Conservation (phyloP, 1,140 invertebrate species). For the Bilobella aurantiaca region DNA sequence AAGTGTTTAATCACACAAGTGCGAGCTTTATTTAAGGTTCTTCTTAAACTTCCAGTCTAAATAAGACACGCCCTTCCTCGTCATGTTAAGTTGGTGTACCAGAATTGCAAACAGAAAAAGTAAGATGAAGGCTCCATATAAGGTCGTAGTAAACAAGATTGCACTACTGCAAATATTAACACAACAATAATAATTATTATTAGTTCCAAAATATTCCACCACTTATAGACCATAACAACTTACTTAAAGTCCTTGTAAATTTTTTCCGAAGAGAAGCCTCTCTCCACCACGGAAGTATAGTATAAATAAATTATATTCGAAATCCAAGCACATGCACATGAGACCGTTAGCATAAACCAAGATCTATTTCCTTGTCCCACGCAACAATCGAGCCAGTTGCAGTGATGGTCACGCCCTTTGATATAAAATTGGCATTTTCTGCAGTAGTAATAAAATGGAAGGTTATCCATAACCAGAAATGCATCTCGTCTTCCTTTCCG, state of each 20-base stretch:
- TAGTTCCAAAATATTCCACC: neutral
- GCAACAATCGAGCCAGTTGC: conserved; percentile 40
- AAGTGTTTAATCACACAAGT: too few relatives aligned
- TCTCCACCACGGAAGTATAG: conserved; percentile 6
- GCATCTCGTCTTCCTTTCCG: conserved; percentile 1
- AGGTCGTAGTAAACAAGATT: conserved; percentile 20
- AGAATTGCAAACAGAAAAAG: conserved; percentile 20
- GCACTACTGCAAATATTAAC: conserved; percentile 10
- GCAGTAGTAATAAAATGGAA: conserved; percentile 37
- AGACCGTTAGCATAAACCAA: conserved; percentile 18
- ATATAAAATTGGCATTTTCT: conserved; percentile 42
- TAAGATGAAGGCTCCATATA: conserved; percentile 20
- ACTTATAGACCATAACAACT: neutral
- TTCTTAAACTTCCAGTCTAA: conserved; percentile 25
- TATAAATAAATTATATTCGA: conserved; percentile 8
- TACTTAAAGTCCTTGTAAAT: conserved; percentile 19
- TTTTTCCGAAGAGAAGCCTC: conserved; percentile 3
- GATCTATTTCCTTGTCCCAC: conserved; percentile 18
- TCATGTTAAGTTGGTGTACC: conserved; percentile 18
- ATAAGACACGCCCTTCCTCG: conserved; percentile 26
- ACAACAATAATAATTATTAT: conserved; percentile 5
- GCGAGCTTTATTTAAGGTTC: neutral
- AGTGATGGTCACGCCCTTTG: conserved; percentile 44
- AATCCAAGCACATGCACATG: conserved; percentile 12
- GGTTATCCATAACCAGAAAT: conserved; percentile 33